phyloP scores from a whole-genome alignment of 2,113 vertebrate species.

The Brienomyrus brachyistius region DNA sequence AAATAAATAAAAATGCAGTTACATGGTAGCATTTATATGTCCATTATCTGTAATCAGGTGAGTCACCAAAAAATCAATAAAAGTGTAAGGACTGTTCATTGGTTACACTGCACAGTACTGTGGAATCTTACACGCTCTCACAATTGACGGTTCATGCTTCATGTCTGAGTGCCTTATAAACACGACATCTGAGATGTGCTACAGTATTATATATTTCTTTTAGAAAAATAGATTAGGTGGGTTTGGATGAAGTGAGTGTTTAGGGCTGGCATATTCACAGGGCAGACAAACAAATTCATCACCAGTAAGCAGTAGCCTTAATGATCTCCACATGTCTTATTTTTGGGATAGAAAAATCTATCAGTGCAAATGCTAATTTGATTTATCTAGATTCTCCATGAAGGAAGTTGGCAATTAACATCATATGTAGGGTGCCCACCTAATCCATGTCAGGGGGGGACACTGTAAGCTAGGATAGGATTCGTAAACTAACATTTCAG shows the following conservation, averaged over 20 bases:
- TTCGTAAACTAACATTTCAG: neutral
- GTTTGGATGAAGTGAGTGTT: neutral
- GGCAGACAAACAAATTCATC: neutral
- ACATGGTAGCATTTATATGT: neutral
- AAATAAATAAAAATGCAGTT: neutral
- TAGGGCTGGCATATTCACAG: neutral
- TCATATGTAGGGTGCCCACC: neutral
- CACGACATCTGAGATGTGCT: neutral
- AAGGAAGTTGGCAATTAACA: neutral
- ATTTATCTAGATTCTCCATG: neutral
- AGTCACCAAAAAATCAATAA: neutral
- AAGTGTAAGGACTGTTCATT: neutral
- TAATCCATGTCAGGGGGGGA: neutral
- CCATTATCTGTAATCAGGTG: neutral
- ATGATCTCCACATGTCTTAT: neutral
- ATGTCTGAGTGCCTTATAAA: neutral
- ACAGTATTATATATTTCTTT: neutral
- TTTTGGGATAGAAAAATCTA: neutral
- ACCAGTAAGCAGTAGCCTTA: neutral
- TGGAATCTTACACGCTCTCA: neutral
- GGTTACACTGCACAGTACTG: neutral
- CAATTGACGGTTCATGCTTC: neutral
- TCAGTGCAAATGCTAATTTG: neutral
- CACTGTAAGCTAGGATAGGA: neutral
- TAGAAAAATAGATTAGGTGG: neutral